Percentiles rank a stretch among this genome's conserved stretches.
Evolutionary conservation across 2,797 vertebrate species (phyloP).

Genomic region (Chromis chromis): DNA sequence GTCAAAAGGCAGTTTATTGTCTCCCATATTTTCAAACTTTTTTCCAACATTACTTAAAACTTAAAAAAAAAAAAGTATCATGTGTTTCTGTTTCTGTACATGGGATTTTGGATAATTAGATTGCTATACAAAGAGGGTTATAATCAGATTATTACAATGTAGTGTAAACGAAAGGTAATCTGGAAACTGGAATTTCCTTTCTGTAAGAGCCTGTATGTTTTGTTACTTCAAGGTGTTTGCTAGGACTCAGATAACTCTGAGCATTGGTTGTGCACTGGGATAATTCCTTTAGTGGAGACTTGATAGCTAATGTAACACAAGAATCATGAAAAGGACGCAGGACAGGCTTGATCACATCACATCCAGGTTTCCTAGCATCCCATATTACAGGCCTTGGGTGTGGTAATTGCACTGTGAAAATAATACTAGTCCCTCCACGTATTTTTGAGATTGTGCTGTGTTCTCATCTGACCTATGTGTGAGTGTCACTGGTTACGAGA

Average conservation of each 20-base stretch:
- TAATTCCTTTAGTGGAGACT: neutral
- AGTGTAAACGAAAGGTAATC: neutral
- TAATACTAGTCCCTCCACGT: slow-evolving; percentile 23
- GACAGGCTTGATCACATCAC: neutral
- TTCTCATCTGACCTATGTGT: slow-evolving; percentile 41
- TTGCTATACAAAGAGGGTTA: slow-evolving; percentile 5
- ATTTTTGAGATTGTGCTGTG: slow-evolving; percentile 29
- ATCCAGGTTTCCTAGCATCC: neutral
- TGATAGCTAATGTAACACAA: neutral
- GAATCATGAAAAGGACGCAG: neutral
- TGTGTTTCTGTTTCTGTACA: slow-evolving; percentile 2
- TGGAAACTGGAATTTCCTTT: slow-evolving; percentile 10
- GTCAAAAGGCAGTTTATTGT: neutral
- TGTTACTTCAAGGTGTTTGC: slow-evolving; percentile 1
- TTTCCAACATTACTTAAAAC: no score
- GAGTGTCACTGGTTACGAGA: slow-evolving; percentile 25
- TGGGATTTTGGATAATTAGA: slow-evolving; percentile 4
- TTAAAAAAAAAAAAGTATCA: neutral
- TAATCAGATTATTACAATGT: slow-evolving; percentile 21
- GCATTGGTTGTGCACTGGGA: no score
- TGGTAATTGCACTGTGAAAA: slow-evolving; percentile 19
- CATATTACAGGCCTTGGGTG: neutral
- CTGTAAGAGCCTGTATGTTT: neutral
- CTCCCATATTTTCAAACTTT: neutral
- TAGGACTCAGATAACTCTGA: slow-evolving; percentile 11